These are phyloP conservation scores for Dinoponera quadriceps DNA, from an alignment of 1,140 invertebrate genomes.

Conservation along the genomic window DNA sequence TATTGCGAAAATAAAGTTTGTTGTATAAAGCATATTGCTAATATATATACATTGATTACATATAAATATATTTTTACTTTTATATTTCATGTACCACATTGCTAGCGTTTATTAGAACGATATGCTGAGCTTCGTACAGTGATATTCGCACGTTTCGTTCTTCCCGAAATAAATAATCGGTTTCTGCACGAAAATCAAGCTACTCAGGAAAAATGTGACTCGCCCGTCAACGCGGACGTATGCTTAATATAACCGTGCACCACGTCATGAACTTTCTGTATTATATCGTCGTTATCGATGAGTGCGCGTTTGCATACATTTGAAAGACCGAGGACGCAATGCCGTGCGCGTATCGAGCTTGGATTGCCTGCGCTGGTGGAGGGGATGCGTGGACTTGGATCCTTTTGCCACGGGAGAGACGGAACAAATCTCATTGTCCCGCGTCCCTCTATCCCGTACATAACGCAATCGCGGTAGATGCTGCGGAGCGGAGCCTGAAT, in stretches of 20 bases:
- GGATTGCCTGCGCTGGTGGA: not conserved
- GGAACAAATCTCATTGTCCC: constrained; percentile 75
- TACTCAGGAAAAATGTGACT: not conserved
- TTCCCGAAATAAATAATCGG: not conserved
- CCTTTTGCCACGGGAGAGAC: constrained; percentile 43
- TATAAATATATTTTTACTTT: no score
- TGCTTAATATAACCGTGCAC: not conserved
- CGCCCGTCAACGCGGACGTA: not conserved
- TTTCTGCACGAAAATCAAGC: no score
- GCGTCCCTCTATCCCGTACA: constrained; percentile 61
- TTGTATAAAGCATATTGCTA: no score
- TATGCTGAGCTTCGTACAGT: no score
- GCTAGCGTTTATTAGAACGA: no score
- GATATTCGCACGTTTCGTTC: not conserved
- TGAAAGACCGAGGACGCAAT: not conserved
- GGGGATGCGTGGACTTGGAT: not conserved
- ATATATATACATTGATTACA: no score
- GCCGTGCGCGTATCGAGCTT: not conserved
- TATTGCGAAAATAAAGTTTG: not conserved
- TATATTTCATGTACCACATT: no score
- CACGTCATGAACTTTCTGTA: constrained; percentile 19
- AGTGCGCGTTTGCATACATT: constrained; percentile 44
- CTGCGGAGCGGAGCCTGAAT: constrained; percentile 74
- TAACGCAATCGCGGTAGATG: constrained; percentile 45
- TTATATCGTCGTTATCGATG: constrained; percentile 30